These are phyloP conservation scores for Actinostola sp. DNA, from an alignment of 92 coral and sea anemone species.

Conservation along the genomic window DNA sequence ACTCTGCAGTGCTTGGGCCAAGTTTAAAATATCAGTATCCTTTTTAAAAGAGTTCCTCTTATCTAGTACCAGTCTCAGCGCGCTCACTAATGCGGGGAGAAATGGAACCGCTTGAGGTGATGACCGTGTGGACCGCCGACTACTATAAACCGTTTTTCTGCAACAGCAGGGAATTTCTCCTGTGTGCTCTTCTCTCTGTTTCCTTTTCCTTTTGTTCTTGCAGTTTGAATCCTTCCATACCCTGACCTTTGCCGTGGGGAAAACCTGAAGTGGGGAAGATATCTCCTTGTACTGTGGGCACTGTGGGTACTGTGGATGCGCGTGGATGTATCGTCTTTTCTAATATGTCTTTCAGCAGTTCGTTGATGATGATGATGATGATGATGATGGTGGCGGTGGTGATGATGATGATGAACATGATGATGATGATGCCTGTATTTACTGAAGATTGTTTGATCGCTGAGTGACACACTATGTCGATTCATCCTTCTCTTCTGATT, in stretches of 20 bases:
- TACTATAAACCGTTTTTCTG: conserved; percentile 12
- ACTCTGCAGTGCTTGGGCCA: conserved; percentile 74
- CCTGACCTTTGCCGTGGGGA: no score
- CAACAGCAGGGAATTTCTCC: background rate
- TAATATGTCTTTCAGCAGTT: no score
- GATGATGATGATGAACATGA: conserved; percentile 9
- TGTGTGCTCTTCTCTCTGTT: background rate
- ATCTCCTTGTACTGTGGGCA: no score
- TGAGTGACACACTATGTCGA: no score
- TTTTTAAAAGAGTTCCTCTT: conserved; percentile 73
- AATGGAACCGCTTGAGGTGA: conserved; percentile 29
- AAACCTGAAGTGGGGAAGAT: no score
- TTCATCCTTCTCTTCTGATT: background rate
- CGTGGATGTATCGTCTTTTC: no score
- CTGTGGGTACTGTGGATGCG: no score
- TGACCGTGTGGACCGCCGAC: conserved; percentile 9
- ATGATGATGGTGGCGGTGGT: conserved; percentile 6
- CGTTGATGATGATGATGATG: conserved; percentile 2
- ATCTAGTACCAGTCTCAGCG: conserved; percentile 66
- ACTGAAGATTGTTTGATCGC: no score
- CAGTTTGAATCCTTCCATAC: background rate
- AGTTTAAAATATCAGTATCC: conserved; percentile 68
- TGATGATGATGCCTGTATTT: no score
- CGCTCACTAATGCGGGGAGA: conserved; percentile 72
- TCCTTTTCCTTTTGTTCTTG: background rate